Evolutionary conservation across 2,888 invertebrate species (phyloP), one percentile per base, ranked within the genome.

Genomic region (Adineta ricciae): DNA sequence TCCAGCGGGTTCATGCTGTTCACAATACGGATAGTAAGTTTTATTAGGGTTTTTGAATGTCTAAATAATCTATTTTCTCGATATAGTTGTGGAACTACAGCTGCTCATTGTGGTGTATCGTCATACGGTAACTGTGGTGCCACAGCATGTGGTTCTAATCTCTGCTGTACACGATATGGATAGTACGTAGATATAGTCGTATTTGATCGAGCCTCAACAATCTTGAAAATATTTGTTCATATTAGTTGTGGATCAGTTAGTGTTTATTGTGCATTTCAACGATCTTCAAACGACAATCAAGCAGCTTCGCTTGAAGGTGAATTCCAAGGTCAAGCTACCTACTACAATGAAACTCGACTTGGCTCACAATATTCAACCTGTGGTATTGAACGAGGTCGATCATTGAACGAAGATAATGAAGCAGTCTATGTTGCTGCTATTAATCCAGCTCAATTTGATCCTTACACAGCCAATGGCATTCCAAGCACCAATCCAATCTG

Each of bases 71-170:
- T 7, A n/a, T 78, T 11, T 78, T 16, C 4, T 73, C 5, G 38
- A 24, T 41, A 21, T 78, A 78, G 78, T 41, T 78, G 78, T 41
- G 78, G 78, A 78, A 78, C 9, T 78, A 38, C 78, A 41, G 78
- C 41, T n/a, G 78, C 38, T 41, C n/a, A 78, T 78, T 78, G 78
- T 11, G 78, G 78, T 38, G 11, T 21, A 21, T 3, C 19, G 38
- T 0, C 41, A 2, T 78, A 78, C n/a, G 78, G 78, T 41, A 78
- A 78, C n/a, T 78, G 78, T 78, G 78, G 41, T 41, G 78, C 78
- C 4, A 41, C 78, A n/a, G 24, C 41, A n/a, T 78, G 78, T 78
- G 78, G 78, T n/a, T 2, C 78, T 78, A 41, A 41, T 78, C 41
- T 78, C 14, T 78, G 78, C n/a, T 78, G 78, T 41, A 41, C 78